Evolutionary conservation across 2,888 invertebrate species (phyloP).

Genomic region (Unio delphinus): DNA sequence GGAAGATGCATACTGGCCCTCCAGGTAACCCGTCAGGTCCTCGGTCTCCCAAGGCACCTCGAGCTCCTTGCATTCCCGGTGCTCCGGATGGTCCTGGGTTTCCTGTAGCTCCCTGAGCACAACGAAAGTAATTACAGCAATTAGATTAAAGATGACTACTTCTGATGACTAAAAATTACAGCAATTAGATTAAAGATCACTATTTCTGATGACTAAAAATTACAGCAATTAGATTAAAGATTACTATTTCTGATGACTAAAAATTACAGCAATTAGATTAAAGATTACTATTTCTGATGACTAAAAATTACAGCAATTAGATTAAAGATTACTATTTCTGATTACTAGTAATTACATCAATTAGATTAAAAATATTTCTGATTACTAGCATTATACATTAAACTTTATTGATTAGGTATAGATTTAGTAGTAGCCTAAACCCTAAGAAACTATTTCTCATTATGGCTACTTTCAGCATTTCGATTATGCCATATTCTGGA

Average conservation of each 20-base stretch:
- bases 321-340: not conserved
- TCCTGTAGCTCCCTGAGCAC: slow-evolving; percentile 59
- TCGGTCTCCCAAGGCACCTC: slow-evolving; percentile 54
- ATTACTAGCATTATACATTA: not conserved
- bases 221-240: not conserved
- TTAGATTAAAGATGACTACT: not conserved
- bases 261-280: not conserved
- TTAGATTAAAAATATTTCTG: not conserved
- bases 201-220: too few relatives aligned
- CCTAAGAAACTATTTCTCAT: too few relatives aligned
- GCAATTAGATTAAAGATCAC: not conserved
- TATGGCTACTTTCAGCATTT: too few relatives aligned
- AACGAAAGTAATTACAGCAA: not conserved
- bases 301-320: not conserved
- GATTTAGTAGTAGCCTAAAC: too few relatives aligned
- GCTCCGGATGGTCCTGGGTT: slow-evolving; percentile 57
- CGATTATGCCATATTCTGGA: too few relatives aligned
- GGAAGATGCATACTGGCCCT: slow-evolving; percentile 26
- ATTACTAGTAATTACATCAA: not conserved
- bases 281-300: too few relatives aligned
- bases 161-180: too few relatives aligned
- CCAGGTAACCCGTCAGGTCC: slow-evolving; percentile 57
- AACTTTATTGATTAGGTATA: not conserved
- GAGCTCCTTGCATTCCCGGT: slow-evolving; percentile 50
- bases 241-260: too few relatives aligned